These are phyloP conservation scores for Eospalax fontanierii DNA, from an alignment of 2,797 vertebrate species.

Conservation along the genomic window DNA sequence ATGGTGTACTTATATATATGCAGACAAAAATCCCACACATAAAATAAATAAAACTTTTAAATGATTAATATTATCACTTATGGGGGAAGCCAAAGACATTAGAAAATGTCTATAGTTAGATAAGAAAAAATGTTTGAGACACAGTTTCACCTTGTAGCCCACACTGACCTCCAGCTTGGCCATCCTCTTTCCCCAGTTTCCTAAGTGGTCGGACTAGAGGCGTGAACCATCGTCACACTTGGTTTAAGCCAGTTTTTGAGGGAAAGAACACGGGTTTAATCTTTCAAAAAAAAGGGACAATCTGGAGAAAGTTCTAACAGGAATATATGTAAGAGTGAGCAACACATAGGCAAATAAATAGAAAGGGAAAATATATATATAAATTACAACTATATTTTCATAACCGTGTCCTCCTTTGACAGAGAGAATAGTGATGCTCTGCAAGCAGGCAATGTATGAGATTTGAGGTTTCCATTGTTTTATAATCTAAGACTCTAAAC, in stretches of 20 bases:
- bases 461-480: not conserved
- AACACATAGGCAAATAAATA: not conserved
- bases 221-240: not conserved
- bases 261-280: not conserved
- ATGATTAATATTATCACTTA: not conserved
- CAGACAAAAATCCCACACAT: no score
- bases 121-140: not conserved
- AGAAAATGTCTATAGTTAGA: conserved; percentile 32
- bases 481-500: not conserved
- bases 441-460: not conserved
- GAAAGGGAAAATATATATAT: not conserved
- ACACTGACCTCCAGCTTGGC: not conserved
- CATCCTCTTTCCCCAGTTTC: not conserved
- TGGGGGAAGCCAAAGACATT: conserved; percentile 10
- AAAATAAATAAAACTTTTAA: no score
- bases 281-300: not conserved
- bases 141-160: not conserved
- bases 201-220: not conserved
- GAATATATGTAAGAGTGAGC: not conserved
- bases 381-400: not conserved
- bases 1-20: no score
- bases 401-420: not conserved
- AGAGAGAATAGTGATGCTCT: not conserved
- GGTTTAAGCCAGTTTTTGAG: not conserved
- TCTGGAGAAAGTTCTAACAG: not conserved